Conservation (phyloP, 2,113 vertebrate genomes). For the Sander vitreus region DNA sequence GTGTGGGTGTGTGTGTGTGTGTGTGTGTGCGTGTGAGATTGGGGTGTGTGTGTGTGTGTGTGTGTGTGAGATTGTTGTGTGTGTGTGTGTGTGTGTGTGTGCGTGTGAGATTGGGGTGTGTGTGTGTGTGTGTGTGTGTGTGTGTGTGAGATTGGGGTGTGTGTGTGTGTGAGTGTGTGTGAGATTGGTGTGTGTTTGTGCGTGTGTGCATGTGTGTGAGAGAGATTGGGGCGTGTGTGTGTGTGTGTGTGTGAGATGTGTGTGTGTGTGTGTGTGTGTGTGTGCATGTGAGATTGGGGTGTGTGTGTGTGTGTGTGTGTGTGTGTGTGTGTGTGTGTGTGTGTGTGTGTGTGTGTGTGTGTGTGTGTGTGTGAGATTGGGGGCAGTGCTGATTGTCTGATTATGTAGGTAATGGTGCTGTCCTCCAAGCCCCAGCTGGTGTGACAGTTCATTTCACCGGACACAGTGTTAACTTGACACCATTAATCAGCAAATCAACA, state of each 20-base stretch:
- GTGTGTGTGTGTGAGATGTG: too few species aligned
- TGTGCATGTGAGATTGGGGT: too few species aligned
- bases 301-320: neutral
- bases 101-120: too few species aligned
- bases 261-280: neutral
- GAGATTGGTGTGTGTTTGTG: neutral
- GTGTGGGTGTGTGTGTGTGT: neutral
- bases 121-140: neutral
- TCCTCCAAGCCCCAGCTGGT: slow-evolving; percentile 24
- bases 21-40: neutral
- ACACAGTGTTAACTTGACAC: slow-evolving; percentile 36
- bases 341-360: too few species aligned
- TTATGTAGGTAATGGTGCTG: slow-evolving; percentile 48
- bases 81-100: too few species aligned
- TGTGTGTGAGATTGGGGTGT: slow-evolving; percentile 10
- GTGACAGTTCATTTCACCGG: slow-evolving; percentile 54
- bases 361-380: slow-evolving; percentile 17
- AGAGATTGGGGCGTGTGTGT: too few species aligned
- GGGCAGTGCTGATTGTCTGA: slow-evolving; percentile 54
- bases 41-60: neutral
- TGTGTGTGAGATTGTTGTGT: slow-evolving; percentile 23
- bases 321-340: neutral
- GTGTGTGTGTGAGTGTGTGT: neutral
- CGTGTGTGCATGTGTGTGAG: too few species aligned
- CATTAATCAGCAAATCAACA: slow-evolving; percentile 25